Conservation (phyloP, 1,140 invertebrate genomes). For the Glossosoma conforme region DNA sequence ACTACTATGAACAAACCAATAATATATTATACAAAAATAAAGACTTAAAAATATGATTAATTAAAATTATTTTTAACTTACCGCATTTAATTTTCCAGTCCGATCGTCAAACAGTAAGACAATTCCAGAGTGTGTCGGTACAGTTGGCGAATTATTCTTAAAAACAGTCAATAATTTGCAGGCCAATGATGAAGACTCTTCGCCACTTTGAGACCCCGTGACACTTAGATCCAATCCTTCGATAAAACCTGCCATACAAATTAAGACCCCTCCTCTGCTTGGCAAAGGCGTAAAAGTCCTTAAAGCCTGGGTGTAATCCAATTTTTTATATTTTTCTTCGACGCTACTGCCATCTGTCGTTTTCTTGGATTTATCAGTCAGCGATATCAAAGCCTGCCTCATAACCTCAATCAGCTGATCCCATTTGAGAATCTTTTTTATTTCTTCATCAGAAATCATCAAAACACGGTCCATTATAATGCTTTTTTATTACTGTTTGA, state of each 20-base stretch:
- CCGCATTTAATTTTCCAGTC: slow-evolving; percentile 38
- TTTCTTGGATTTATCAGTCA: slow-evolving; percentile 6
- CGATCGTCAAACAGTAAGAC: slow-evolving; percentile 39
- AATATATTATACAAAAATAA: slow-evolving; percentile 4
- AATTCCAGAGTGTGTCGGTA: slow-evolving; percentile 37
- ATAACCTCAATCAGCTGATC: slow-evolving; percentile 6
- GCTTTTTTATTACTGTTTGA: too few species aligned
- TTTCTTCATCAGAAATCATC: slow-evolving; percentile 10
- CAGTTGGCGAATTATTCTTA: slow-evolving; percentile 31
- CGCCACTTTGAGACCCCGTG: slow-evolving; percentile 2
- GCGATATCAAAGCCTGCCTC: slow-evolving; percentile 21
- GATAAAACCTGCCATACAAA: slow-evolving; percentile 42
- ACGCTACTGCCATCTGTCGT: slow-evolving; percentile 1
- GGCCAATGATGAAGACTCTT: slow-evolving; percentile 35
- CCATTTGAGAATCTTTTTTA: slow-evolving; percentile 20
- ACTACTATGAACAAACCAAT: too few species aligned
- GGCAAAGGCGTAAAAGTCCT: slow-evolving; percentile 30
- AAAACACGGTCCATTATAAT: slow-evolving; percentile 10
- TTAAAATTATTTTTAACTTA: too few species aligned
- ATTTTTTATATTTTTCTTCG: slow-evolving; percentile 11
- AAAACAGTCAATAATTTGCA: slow-evolving; percentile 44
- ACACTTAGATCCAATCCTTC: slow-evolving; percentile 27
- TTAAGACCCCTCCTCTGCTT: slow-evolving; percentile 28
- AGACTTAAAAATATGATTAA: too few species aligned
- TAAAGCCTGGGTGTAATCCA: slow-evolving; percentile 23